phyloP scores from a whole-genome alignment of 2,888 invertebrate species.

The Dolichopus griseipennis region DNA sequence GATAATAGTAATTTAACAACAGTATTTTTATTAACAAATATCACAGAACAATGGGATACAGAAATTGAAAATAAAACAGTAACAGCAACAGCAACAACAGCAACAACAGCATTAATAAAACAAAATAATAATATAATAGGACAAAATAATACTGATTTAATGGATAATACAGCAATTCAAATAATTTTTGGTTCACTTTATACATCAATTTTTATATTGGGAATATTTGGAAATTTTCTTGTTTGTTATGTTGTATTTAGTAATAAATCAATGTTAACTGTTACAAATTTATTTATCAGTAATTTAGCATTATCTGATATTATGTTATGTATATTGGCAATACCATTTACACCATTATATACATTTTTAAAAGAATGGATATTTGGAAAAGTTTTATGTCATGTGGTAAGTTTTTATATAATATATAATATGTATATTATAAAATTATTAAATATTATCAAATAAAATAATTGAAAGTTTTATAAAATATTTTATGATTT shows the following conservation, averaged over 20 bases:
- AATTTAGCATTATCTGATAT: slow-evolving; percentile 94
- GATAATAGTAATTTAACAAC: not conserved
- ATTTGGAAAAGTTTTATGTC: slow-evolving; percentile 84
- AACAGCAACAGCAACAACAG: no score
- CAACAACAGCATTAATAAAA: not conserved
- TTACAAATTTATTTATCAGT: slow-evolving; percentile 94
- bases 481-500: no score
- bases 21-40: not conserved
- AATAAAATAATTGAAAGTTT: no score
- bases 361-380: slow-evolving; percentile 88
- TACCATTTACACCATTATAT: slow-evolving; percentile 94
- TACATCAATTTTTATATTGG: slow-evolving; percentile 76
- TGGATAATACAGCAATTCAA: slow-evolving; percentile 23
- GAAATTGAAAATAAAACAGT: not conserved
- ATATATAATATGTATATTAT: no score
- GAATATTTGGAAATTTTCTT: slow-evolving; percentile 79
- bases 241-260: slow-evolving; percentile 90
- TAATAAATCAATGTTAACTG: slow-evolving; percentile 94
- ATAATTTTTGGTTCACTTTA: slow-evolving; percentile 48
- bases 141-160: slow-evolving; percentile 16
- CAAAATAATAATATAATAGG: not conserved
- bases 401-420: slow-evolving; percentile 49
- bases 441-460: no score
- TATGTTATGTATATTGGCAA: slow-evolving; percentile 82
- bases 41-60: not conserved